A percentile compares a stretch with the other conserved stretches of the same genome.
Conservation (phyloP, 1,140 invertebrate species). For the Chironomus striatipennis region DNA sequence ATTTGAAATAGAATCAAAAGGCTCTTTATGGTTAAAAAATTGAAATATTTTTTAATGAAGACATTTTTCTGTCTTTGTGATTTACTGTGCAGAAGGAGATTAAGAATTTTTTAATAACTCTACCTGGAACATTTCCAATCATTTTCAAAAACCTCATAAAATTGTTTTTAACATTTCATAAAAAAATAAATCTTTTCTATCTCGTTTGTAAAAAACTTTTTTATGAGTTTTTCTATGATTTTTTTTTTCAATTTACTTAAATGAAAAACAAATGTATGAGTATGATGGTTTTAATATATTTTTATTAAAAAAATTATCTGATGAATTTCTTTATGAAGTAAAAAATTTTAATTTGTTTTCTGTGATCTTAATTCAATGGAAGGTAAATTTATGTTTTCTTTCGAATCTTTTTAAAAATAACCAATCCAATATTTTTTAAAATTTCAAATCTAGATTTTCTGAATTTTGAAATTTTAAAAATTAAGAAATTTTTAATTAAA, state of each 20-base stretch:
- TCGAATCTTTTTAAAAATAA: too few species aligned
- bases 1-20: neutral
- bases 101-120: neutral
- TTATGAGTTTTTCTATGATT: neutral
- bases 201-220: neutral
- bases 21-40: neutral
- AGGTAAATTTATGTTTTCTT: too few species aligned
- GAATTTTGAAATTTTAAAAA: too few species aligned
- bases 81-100: neutral
- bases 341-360: neutral
- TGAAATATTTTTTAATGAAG: neutral
- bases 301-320: too few species aligned
- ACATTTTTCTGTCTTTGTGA: neutral
- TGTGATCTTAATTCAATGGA: too few species aligned
- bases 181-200: too few species aligned
- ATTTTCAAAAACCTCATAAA: neutral
- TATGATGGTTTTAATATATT: too few species aligned
- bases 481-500: too few species aligned
- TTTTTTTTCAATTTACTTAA: neutral
- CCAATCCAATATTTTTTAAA: too few species aligned
- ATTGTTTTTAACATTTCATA: too few species aligned
- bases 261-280: neutral
- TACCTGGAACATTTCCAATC: neutral
- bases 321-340: too few species aligned
- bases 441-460: too few species aligned